A percentile compares a stretch with the other conserved stretches of the same genome.
These are phyloP conservation scores for Urophycis tenuis DNA, from an alignment of 2,797 vertebrate species.

Conservation along the genomic window DNA sequence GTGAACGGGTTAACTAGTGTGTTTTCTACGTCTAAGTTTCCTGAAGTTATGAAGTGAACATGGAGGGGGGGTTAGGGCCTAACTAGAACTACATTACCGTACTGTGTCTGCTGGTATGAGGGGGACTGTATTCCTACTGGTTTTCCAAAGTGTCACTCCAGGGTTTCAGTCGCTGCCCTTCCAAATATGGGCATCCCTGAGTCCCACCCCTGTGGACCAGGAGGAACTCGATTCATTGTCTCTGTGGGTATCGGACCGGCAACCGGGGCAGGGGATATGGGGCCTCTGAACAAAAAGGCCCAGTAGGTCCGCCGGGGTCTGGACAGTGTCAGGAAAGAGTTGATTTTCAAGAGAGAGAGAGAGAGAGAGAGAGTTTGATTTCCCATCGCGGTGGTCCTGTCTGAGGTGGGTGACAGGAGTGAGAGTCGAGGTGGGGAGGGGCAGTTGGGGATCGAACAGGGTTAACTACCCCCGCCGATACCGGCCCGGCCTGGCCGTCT, in stretches of 20 bases:
- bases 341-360: too few species aligned
- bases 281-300: too few species aligned
- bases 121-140: slow-evolving; percentile 36
- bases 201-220: slow-evolving; percentile 40
- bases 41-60: not conserved
- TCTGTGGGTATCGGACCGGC: slow-evolving; percentile 37
- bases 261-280: not conserved
- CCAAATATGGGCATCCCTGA: slow-evolving; percentile 33
- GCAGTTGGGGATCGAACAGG: too few species aligned
- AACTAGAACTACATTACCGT: slow-evolving; percentile 49
- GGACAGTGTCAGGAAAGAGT: slow-evolving; percentile 32
- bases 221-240: slow-evolving; percentile 24
- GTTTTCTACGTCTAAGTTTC: not conserved
- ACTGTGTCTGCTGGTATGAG: slow-evolving; percentile 48
- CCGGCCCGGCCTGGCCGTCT: not conserved
- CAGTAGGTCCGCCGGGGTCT: not conserved
- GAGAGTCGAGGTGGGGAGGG: too few species aligned
- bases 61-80: slow-evolving; percentile 38
- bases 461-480: not conserved
- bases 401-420: too few species aligned
- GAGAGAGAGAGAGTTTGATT: too few species aligned
- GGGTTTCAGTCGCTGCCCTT: slow-evolving; percentile 38
- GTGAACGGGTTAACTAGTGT: not conserved
- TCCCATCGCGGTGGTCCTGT: too few species aligned
- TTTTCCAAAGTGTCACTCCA: slow-evolving; percentile 38